Evolutionary conservation across 2,113 vertebrate species (phyloP).

Genomic region (Pampusana beccarii): DNA sequence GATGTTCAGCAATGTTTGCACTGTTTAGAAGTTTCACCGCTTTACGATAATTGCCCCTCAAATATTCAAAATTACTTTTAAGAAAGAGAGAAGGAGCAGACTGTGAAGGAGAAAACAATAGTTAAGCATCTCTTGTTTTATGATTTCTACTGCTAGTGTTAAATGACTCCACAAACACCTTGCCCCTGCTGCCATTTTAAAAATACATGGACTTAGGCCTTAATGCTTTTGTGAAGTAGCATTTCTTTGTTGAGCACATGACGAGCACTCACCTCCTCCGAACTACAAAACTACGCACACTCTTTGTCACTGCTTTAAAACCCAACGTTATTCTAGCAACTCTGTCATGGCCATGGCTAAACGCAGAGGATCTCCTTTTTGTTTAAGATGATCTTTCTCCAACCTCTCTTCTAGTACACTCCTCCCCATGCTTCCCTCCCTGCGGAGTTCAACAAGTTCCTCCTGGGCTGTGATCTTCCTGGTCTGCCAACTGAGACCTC

Average conservation of each 20-base stretch:
- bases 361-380: background rate
- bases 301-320: background rate
- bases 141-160: background rate
- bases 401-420: background rate
- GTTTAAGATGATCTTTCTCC: background rate
- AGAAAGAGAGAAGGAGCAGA: constrained; percentile 96
- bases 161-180: background rate
- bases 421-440: background rate
- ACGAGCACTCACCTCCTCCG: background rate
- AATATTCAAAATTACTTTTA: constrained; percentile 99
- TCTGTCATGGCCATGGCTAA: background rate
- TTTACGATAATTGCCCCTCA: constrained; percentile 98
- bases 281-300: background rate
- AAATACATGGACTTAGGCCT: background rate
- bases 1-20: constrained; percentile 95
- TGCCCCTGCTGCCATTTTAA: background rate
- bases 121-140: constrained; percentile 1
- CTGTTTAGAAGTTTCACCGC: constrained; percentile 96
- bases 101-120: constrained; percentile 72
- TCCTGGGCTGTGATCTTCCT: background rate
- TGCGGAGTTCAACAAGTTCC: background rate
- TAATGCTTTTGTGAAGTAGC: background rate
- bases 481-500: background rate
- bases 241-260: background rate
- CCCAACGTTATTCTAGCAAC: background rate